Evolutionary conservation across 37 sponge, comb jelly and placozoan genomes (phyloP).

Genomic region (Dysidea cf. avara): DNA sequence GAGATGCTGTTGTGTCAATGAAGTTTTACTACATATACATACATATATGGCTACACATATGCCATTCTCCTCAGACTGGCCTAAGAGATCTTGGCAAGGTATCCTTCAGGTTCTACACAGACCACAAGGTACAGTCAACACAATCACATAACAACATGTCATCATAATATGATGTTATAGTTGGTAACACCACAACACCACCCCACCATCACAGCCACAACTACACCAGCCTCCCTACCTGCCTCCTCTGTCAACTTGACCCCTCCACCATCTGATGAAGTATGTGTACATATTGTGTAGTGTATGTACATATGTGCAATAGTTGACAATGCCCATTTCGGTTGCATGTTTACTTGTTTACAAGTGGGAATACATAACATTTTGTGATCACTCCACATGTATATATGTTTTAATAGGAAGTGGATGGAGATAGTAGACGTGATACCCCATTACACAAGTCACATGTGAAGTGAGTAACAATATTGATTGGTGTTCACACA

Average conservation of each 20-base stretch:
- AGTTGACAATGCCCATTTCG: no score
- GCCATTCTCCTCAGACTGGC: conserved; percentile 1
- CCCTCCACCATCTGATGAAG: not conserved
- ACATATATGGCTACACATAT: not conserved
- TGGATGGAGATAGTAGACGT: not conserved
- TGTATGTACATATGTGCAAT: not conserved
- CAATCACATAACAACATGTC: no score
- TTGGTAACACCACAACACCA: not conserved
- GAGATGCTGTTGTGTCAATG: not conserved
- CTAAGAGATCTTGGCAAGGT: conserved; percentile 38
- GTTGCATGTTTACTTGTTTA: no score
- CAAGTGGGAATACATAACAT: not conserved
- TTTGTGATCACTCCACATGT: not conserved
- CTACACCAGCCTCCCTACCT: not conserved
- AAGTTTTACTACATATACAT: not conserved
- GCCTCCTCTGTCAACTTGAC: not conserved
- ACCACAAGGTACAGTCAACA: no score
- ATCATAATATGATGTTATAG: no score
- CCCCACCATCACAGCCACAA: not conserved
- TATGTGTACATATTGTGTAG: not conserved
- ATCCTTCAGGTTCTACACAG: conserved; percentile 14
- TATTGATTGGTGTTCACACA: not conserved
- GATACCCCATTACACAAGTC: not conserved
- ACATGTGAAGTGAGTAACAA: not conserved
- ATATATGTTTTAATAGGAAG: not conserved